These are phyloP conservation scores for Meteorus colon DNA, from an alignment of 2,888 invertebrate genomes.

Conservation along the genomic window DNA sequence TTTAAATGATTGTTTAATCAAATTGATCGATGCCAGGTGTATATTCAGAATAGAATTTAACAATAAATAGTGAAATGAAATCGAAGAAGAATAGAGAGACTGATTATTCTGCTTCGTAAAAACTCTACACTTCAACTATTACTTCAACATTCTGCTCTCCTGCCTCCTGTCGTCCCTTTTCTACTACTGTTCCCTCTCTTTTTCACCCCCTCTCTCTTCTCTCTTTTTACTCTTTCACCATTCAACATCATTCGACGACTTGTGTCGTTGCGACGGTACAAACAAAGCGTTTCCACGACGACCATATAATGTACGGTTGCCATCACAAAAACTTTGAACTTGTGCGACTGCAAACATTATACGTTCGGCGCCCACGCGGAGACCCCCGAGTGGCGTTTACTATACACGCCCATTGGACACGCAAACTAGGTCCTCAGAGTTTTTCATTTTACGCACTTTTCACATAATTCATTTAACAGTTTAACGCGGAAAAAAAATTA, in stretches of 20 bases:
- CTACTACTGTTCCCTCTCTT: not conserved
- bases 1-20: not conserved
- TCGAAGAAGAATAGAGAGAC: not conserved
- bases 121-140: not conserved
- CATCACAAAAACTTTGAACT: conserved; percentile 70
- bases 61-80: not conserved
- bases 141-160: not conserved
- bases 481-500: not conserved
- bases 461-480: not conserved
- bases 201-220: conserved; percentile 17
- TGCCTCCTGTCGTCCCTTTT: not conserved
- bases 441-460: not conserved
- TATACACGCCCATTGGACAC: conserved; percentile 23
- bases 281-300: conserved; percentile 71
- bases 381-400: not conserved
- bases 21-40: not conserved
- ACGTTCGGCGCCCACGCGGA: conserved; percentile 49
- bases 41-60: not conserved
- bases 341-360: conserved; percentile 63
- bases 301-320: conserved; percentile 65
- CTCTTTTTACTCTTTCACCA: conserved; percentile 21
- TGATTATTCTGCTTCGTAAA: not conserved
- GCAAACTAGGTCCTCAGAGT: conserved; percentile 14
- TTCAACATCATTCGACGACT: conserved; percentile 45
- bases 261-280: conserved; percentile 60